These are phyloP conservation scores for Sebastes taczanowskii DNA, from an alignment of 2,797 vertebrate genomes.

Conservation along the genomic window DNA sequence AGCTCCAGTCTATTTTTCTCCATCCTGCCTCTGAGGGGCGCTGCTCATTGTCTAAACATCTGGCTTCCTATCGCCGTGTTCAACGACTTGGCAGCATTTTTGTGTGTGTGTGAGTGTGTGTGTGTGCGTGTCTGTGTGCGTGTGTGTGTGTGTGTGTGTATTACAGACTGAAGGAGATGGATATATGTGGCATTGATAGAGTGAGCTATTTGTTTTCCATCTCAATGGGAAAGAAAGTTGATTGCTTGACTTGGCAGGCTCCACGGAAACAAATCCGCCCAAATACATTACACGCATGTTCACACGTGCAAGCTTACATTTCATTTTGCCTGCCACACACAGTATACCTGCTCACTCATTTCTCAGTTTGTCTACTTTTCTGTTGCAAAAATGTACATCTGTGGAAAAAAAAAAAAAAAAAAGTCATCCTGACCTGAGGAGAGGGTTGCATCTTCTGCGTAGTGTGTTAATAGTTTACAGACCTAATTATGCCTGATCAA, in stretches of 20 bases:
- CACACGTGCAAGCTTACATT: background rate
- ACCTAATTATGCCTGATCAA: too few species aligned
- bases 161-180: background rate
- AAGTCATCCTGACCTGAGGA: too few species aligned
- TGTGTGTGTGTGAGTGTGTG: background rate
- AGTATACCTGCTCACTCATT: background rate
- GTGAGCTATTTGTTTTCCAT: conserved; percentile 38
- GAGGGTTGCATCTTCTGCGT: too few species aligned
- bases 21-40: conserved; percentile 47
- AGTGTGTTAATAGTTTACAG: too few species aligned
- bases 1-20: conserved; percentile 20
- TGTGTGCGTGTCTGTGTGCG: background rate
- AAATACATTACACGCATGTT: too few species aligned
- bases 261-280: background rate
- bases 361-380: background rate
- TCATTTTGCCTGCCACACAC: background rate
- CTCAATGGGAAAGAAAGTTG: conserved; percentile 21
- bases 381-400: background rate
- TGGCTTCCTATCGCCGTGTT: conserved; percentile 51
- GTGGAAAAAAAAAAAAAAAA: too few species aligned
- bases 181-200: conserved; percentile 16
- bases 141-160: background rate
- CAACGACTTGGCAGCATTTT: conserved; percentile 16
- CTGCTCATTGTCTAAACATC: conserved; percentile 69
- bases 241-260: conserved; percentile 24